Evolutionary conservation across 2,888 invertebrate species (phyloP).

Genomic region (Noctua pronuba): DNA sequence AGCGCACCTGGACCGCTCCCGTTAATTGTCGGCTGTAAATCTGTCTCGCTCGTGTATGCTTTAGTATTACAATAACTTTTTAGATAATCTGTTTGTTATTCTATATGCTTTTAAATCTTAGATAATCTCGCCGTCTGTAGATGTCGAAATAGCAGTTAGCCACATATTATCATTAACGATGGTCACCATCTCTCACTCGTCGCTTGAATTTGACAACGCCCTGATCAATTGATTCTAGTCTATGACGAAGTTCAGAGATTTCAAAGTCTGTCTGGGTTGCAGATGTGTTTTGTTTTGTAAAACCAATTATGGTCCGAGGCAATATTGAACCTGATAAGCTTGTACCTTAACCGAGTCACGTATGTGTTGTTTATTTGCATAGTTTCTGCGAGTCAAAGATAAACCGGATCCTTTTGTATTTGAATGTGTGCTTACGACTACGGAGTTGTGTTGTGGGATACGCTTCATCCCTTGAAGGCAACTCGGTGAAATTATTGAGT

Average conservation of each 20-base stretch:
- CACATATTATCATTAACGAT: not conserved
- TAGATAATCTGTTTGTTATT: slow-evolving; percentile 23
- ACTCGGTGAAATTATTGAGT: not conserved
- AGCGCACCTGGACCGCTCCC: slow-evolving; percentile 54
- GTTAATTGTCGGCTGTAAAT: slow-evolving; percentile 65
- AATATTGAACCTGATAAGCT: not conserved
- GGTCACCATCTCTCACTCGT: not conserved
- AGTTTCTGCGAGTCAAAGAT: not conserved
- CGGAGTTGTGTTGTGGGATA: not conserved
- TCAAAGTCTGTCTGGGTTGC: not conserved
- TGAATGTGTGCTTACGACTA: slow-evolving; percentile 2
- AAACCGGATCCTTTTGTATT: slow-evolving; percentile 13
- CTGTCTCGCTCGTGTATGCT: slow-evolving; percentile 56
- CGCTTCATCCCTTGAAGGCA: not conserved
- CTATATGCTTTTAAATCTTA: slow-evolving; percentile 10
- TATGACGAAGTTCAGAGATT: not conserved
- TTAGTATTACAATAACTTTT: slow-evolving; percentile 17
- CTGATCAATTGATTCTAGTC: not conserved
- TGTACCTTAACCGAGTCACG: not conserved
- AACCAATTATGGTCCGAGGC: not conserved
- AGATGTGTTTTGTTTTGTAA: slow-evolving; percentile 10
- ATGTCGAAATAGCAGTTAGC: not conserved
- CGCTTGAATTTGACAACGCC: slow-evolving; percentile 3
- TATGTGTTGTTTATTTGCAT: slow-evolving; percentile 20
- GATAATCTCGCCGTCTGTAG: slow-evolving; percentile 8